phyloP scores from a whole-genome alignment of 53 echinoderm and acorn worm genomes.

The Echinometra lucunter region DNA sequence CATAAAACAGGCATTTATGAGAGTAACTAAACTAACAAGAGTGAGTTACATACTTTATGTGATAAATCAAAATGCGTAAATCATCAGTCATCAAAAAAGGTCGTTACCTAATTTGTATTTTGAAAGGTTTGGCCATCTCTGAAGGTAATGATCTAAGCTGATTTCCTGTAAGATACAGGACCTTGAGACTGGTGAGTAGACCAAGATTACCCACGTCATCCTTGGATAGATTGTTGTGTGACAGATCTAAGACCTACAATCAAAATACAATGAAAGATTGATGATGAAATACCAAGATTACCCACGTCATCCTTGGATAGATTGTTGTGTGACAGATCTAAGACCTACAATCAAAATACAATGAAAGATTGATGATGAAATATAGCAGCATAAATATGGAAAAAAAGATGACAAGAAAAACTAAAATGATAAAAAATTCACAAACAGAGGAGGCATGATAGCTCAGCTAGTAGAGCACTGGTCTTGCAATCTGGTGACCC shows the following conservation, averaged over 20 bases:
- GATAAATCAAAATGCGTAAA: too few species aligned
- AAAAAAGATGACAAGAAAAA: too few species aligned
- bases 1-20: too few species aligned
- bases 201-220: slow-evolving; percentile 88
- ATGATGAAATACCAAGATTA: slow-evolving; percentile 29
- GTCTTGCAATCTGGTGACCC: background rate
- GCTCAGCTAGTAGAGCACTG: background rate
- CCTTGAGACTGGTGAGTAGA: slow-evolving; percentile 83
- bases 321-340: slow-evolving; percentile 98
- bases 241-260: slow-evolving; percentile 89
- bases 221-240: slow-evolving; percentile 96
- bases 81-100: too few species aligned
- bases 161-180: slow-evolving; percentile 92
- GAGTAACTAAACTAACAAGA: too few species aligned
- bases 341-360: slow-evolving; percentile 71
- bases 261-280: background rate
- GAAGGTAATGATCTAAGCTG: slow-evolving; percentile 85
- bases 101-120: slow-evolving; percentile 78
- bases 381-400: background rate
- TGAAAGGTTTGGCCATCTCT: slow-evolving; percentile 86
- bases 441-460: background rate
- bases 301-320: slow-evolving; percentile 91
- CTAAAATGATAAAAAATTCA: background rate
- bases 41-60: too few species aligned
- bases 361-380: background rate